phyloP scores from a whole-genome alignment of 2,113 vertebrate species.

The Plestiodon gilberti region DNA sequence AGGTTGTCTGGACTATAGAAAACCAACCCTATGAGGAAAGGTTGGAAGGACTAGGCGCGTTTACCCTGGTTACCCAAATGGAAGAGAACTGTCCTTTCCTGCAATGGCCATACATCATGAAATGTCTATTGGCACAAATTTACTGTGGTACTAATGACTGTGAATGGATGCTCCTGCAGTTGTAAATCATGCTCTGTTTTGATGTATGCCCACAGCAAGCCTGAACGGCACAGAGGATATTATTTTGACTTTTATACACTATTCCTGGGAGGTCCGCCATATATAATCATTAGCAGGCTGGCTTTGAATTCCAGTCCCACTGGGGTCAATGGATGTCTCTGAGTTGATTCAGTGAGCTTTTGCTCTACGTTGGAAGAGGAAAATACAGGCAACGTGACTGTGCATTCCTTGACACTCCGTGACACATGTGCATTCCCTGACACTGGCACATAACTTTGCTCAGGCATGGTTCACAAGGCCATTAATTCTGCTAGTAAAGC shows the following conservation, averaged over 20 bases:
- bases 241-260: neutral
- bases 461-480: neutral
- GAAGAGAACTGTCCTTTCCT: neutral
- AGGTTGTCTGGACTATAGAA: too few species aligned
- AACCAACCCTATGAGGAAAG: too few species aligned
- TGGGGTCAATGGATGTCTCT: neutral
- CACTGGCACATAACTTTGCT: neutral
- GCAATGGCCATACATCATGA: neutral
- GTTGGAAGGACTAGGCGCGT: too few species aligned
- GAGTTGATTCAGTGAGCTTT: neutral
- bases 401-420: neutral
- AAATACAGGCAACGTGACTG: too few species aligned
- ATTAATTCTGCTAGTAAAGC: neutral
- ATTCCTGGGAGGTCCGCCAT: neutral
- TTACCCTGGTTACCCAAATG: neutral
- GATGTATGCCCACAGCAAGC: neutral
- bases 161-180: neutral
- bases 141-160: neutral
- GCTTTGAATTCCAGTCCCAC: neutral
- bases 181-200: neutral
- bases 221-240: neutral
- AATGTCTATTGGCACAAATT: neutral
- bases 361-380: neutral
- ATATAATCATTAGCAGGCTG: neutral
- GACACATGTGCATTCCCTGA: neutral